Evolutionary conservation across 2,797 vertebrate genomes (phyloP).

Genomic region (Brachyrhaphis roseni): DNA sequence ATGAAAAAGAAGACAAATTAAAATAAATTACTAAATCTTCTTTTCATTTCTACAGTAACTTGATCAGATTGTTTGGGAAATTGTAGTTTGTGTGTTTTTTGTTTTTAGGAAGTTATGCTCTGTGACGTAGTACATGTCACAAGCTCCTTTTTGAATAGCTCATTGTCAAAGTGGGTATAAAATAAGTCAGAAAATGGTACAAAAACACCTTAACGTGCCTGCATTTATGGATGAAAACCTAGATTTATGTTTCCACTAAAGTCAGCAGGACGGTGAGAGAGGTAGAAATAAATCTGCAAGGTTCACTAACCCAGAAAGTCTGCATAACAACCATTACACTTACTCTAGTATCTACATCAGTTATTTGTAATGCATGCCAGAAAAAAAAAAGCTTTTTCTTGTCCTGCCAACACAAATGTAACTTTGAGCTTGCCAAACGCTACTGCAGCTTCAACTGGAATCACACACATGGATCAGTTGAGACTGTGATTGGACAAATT

Average conservation of each 20-base stretch:
- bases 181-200: not conserved
- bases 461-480: not conserved
- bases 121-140: not conserved
- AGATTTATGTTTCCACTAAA: not conserved
- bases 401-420: not conserved
- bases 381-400: not conserved
- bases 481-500: not conserved
- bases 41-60: not conserved
- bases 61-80: not conserved
- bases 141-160: not conserved
- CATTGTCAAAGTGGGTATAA: too few species aligned
- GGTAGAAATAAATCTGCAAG: not conserved
- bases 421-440: not conserved
- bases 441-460: not conserved
- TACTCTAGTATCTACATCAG: not conserved
- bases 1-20: too few species aligned
- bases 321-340: too few species aligned
- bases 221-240: not conserved
- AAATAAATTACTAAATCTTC: not conserved
- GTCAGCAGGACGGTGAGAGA: not conserved
- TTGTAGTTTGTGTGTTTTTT: not conserved
- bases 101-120: too few species aligned
- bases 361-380: not conserved
- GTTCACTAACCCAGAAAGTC: not conserved
- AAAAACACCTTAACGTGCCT: not conserved